phyloP scores from a whole-genome alignment of 2,888 invertebrate genomes.

The Lochmaea crataegi region DNA sequence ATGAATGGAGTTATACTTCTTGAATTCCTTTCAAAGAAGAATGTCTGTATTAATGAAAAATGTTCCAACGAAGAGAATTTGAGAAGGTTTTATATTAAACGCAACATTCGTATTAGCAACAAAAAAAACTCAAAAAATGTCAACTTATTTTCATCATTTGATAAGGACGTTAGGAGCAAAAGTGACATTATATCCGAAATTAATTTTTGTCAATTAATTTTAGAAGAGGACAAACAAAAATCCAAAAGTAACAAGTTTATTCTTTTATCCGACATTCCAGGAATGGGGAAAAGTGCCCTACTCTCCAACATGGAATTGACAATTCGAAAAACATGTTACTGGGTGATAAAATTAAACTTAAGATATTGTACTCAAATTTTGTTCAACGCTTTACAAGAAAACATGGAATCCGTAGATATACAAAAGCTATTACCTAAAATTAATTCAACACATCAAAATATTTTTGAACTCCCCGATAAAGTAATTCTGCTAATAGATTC shows the following conservation, averaged over 20 bases:
- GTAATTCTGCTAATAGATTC: conserved; percentile 27
- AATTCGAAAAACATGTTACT: conserved; percentile 10
- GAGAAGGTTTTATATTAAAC: neutral
- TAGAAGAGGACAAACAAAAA: neutral
- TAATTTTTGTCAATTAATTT: neutral
- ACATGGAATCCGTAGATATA: neutral
- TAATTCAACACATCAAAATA: neutral
- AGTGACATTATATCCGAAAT: neutral
- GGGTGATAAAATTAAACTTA: conserved; percentile 23
- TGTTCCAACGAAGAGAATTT: neutral
- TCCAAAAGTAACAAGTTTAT: conserved; percentile 10
- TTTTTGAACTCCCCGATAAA: conserved; percentile 18
- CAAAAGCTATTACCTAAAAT: conserved; percentile 14
- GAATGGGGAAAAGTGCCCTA: conserved; percentile 29
- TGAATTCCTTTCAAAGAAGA: neutral
- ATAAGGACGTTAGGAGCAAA: neutral
- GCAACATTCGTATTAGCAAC: neutral
- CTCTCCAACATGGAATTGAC: conserved; percentile 4
- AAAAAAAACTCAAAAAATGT: neutral
- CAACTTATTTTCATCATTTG: neutral
- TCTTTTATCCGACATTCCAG: conserved; percentile 20
- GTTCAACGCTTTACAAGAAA: neutral
- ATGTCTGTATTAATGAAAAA: neutral
- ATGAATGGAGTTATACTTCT: conserved; percentile 2
- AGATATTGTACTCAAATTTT: conserved; percentile 17